Base-by-base conservation (phyloP, 1,140 invertebrate genomes). In the Drosophila dunni region DNA sequence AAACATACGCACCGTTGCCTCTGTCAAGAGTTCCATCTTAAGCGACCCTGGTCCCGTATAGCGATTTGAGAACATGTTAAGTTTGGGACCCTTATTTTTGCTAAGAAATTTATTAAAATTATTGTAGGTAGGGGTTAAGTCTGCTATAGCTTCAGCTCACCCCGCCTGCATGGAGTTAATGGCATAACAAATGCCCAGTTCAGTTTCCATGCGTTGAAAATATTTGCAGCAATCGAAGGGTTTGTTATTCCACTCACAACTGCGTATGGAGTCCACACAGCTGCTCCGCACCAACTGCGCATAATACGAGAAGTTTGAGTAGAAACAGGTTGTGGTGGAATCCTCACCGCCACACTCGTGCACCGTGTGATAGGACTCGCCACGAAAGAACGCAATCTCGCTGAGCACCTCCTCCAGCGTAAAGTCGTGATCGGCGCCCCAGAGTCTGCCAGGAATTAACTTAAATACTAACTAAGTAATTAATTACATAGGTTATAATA, bases 351-450 rank as follows among this genome's bases (percentile, higher is more conserved):
- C 92, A 86, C 95, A 95, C 63, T 94, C 94, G 76, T 95, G 94
- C 15, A 95, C 93, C 1, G 94, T 94, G 70, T 95, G 95, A 80
- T 95, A 95, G 13, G 94, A 94, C 9, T 95, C 93, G 2, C 95
- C 95, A 60, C 94, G 94, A 76, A 94, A 96, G 84, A 94, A 96
- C 1, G 94, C 94, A 48, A 95, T 92, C 84, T 96, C 95, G 76
- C 94, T 95, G 2, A 96, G 90, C 11, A 95, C 94, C 88, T 95
- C 95, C 82, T 95, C 95, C 77, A 95, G 86, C 40, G 95, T 95
- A 58, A 94, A 95, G 78, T 96, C 94, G 66, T 95, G 95, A 40
- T 95, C 94, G 51, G 90, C 81, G 5, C 95, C 95, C 93, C 94
- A 95, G 11, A 95, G 79, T 51, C 95, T 95, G 8, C 29, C 81